Evolutionary conservation across 2,888 invertebrate species (phyloP).

Genomic region (Nebria brevicollis): DNA sequence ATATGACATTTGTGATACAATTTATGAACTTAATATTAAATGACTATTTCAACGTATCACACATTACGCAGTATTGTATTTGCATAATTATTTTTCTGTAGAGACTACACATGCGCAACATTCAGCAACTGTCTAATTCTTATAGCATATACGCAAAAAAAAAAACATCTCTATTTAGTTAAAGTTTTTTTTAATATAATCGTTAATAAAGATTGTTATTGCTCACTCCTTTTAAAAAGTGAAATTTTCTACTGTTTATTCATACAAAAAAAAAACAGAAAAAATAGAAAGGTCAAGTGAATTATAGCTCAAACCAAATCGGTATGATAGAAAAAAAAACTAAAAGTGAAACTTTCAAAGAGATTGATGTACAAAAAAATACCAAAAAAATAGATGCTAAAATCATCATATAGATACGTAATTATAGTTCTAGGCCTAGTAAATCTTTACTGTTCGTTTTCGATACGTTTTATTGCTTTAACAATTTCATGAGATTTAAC

Average conservation of each 20-base stretch:
- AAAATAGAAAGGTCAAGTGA: not conserved
- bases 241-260: not conserved
- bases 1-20: not conserved
- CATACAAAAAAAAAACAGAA: not conserved
- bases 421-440: no score
- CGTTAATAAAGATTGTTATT: no score
- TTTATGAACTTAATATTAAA: not conserved
- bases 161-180: no score
- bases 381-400: no score
- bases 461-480: not conserved
- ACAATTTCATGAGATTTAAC: not conserved
- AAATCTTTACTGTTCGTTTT: no score
- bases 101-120: no score
- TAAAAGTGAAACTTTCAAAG: not conserved
- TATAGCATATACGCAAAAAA: no score
- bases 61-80: not conserved
- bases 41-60: not conserved
- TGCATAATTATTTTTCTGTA: not conserved
- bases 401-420: no score
- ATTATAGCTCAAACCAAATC: not conserved
- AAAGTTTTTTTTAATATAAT: no score
- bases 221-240: not conserved
- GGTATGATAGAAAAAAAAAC: not conserved
- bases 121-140: no score
- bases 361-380: not conserved